Conservation (phyloP, 2,113 vertebrate species). For the Pogona vitticeps region DNA sequence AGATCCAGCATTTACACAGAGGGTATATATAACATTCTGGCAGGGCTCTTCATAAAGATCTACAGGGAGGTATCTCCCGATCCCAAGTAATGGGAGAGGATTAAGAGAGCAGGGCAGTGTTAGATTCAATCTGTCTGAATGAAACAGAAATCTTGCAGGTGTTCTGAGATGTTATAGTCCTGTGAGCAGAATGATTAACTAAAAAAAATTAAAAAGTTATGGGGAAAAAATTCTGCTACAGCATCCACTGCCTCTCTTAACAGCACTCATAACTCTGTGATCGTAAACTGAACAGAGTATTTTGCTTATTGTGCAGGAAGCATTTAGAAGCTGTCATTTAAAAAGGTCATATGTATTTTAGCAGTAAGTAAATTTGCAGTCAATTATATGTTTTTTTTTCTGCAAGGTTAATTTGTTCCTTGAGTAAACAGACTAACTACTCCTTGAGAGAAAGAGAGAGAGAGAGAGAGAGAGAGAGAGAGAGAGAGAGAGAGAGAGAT, state of each 20-base stretch:
- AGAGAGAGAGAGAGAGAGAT: too few species aligned
- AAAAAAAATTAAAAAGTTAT: background rate
- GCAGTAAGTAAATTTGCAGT: constrained; percentile 43
- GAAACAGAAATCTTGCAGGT: background rate
- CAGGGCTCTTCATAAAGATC: background rate
- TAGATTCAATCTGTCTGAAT: background rate
- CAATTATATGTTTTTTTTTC: constrained; percentile 62
- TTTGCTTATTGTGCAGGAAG: constrained; percentile 10
- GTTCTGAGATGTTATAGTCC: background rate
- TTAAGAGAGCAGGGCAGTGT: background rate
- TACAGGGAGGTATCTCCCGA: background rate
- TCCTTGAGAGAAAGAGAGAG: constrained; percentile 43
- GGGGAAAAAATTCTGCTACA: background rate
- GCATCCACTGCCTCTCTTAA: background rate
- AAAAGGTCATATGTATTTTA: constrained; percentile 38
- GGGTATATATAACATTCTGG: background rate
- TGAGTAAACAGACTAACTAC: constrained; percentile 54
- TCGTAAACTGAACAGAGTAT: background rate
- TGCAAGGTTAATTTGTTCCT: constrained; percentile 52
- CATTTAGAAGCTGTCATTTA: constrained; percentile 23
- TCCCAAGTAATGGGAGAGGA: background rate
- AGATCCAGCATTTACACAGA: background rate
- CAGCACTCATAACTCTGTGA: constrained; percentile 2
- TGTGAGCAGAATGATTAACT: background rate
- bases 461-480: constrained; percentile 27